Percentiles rank a stretch among this genome's conserved stretches.
Conservation (phyloP, 92 coral and sea anemone genomes). For the Micromussa lordhowensis region DNA sequence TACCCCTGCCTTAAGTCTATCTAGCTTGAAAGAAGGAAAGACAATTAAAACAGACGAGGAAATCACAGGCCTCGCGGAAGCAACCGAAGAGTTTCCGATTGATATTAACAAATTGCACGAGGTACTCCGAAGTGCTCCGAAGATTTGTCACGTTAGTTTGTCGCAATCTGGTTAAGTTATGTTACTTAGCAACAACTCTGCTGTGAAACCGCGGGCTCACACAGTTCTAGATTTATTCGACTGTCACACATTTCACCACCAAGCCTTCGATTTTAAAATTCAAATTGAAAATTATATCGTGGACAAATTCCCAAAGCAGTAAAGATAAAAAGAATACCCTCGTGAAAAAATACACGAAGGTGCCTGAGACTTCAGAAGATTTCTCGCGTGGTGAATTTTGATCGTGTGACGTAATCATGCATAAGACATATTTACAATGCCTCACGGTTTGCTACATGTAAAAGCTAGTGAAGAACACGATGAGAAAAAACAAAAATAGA, state of each 20-base stretch:
- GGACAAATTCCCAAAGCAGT: too few species aligned
- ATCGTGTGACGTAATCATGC: too few species aligned
- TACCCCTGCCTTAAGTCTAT: too few species aligned
- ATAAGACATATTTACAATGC: too few species aligned
- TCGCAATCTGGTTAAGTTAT: not conserved
- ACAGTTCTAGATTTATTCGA: not conserved
- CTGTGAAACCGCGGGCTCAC: not conserved
- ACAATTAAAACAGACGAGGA: not conserved
- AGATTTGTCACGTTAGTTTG: not conserved
- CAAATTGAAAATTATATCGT: too few species aligned
- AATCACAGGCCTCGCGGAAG: too few species aligned
- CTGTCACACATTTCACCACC: not conserved
- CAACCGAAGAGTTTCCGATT: not conserved
- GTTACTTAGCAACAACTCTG: not conserved
- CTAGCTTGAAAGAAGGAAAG: too few species aligned
- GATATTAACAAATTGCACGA: not conserved
- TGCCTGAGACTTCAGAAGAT: too few species aligned
- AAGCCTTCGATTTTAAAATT: too few species aligned
- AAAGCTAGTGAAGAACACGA: not conserved
- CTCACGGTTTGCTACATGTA: not conserved
- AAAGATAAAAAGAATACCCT: too few species aligned
- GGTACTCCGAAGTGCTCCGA: not conserved
- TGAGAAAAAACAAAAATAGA: not conserved
- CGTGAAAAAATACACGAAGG: too few species aligned
- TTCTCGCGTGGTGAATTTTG: too few species aligned